Conservation (phyloP, 2,113 vertebrate species). For the Andinoacara biseriatus region DNA sequence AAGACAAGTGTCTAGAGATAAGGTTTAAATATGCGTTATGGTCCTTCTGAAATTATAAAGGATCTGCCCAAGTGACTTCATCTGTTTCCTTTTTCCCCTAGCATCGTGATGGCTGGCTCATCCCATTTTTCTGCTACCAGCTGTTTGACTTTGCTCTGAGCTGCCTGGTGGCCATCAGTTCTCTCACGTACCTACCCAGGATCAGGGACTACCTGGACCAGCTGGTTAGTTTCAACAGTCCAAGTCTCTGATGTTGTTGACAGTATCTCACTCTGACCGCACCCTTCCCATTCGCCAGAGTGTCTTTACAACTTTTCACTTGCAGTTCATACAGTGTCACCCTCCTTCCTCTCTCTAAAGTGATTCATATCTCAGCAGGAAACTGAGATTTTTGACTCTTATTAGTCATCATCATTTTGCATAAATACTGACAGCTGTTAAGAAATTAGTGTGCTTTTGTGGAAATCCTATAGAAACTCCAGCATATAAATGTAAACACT, state of each 20-base stretch:
- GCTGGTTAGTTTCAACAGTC: constrained; percentile 83
- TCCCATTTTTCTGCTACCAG: constrained; percentile 98
- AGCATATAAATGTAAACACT: background rate
- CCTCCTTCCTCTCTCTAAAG: background rate
- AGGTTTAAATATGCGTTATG: constrained; percentile 15
- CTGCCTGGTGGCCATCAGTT: constrained; percentile 96
- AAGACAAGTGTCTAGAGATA: background rate
- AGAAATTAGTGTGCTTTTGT: background rate
- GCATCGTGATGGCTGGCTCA: constrained; percentile 97
- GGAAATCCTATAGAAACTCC: background rate
- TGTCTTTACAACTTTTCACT: background rate
- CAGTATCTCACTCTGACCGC: background rate
- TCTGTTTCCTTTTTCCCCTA: constrained; percentile 46
- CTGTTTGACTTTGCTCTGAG: constrained; percentile 98
- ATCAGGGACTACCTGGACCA: constrained; percentile 98
- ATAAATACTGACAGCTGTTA: background rate
- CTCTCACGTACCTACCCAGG: constrained; percentile 94
- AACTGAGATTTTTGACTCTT: background rate
- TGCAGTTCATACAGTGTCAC: background rate
- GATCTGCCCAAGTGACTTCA: background rate
- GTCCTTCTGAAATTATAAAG: background rate
- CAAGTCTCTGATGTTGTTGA: background rate
- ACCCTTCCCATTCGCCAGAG: background rate
- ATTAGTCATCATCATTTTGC: background rate
- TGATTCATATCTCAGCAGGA: background rate